Percentiles rank a stretch among this genome's conserved stretches.
Conservation (phyloP, 2,113 vertebrate genomes). For the Syngnathoides biaculeatus region DNA sequence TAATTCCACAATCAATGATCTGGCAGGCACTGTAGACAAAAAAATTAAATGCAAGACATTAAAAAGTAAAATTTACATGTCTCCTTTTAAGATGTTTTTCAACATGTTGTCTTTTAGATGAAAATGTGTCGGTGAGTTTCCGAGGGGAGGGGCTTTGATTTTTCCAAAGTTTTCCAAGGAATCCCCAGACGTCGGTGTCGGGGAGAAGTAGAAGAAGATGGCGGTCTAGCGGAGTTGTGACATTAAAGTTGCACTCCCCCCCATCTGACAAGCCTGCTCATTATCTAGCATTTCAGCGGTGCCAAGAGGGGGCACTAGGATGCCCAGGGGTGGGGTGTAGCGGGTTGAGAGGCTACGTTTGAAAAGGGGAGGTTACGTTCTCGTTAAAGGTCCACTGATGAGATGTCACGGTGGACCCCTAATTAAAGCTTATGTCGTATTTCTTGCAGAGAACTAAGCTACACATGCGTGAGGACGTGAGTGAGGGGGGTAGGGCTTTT, state of each 20-base stretch:
- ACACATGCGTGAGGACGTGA: background rate
- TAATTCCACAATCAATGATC: background rate
- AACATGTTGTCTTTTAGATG: background rate
- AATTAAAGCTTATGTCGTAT: constrained; percentile 75
- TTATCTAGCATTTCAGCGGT: constrained; percentile 64
- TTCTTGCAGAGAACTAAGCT: constrained; percentile 64
- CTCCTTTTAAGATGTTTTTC: background rate
- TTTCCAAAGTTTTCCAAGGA: background rate
- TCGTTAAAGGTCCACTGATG: constrained; percentile 71
- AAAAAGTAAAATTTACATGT: background rate
- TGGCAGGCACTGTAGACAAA: background rate
- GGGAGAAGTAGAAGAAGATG: background rate
- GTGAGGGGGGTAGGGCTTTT: background rate
- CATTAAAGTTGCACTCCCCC: background rate
- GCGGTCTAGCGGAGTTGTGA: background rate
- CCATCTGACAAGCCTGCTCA: constrained; percentile 66
- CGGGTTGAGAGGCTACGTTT: constrained; percentile 23
- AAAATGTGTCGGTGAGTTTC: background rate
- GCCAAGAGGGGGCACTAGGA: constrained; percentile 54
- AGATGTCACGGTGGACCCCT: constrained; percentile 61
- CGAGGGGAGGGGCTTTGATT: background rate
- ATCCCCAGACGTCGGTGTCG: background rate
- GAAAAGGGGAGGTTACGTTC: constrained; percentile 49
- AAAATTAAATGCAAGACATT: background rate
- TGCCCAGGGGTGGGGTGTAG: constrained; percentile 21